Evolutionary conservation across 2,888 invertebrate species (phyloP).

Genomic region (Druceiella hillmani): DNA sequence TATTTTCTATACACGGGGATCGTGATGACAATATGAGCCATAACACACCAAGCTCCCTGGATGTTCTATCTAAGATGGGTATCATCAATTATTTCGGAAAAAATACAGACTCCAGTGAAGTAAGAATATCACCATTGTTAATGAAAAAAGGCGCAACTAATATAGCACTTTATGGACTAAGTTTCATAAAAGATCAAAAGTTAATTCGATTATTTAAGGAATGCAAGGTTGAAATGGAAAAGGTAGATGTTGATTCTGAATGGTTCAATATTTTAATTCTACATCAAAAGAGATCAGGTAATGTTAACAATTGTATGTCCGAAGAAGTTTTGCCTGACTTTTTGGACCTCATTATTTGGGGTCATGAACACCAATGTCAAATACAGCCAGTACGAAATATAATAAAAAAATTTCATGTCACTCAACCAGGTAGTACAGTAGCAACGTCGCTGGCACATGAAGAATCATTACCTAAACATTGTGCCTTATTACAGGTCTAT

Average conservation of each 20-base stretch:
- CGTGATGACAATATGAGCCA: conserved; percentile 89
- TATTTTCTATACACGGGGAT: conserved; percentile 97
- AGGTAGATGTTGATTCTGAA: conserved; percentile 57
- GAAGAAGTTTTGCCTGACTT: conserved; percentile 76
- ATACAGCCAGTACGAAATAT: conserved; percentile 60
- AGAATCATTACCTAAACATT: conserved; percentile 78
- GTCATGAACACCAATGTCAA: conserved; percentile 94
- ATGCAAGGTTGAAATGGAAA: conserved; percentile 61
- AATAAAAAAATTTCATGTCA: conserved; percentile 54
- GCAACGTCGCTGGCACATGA: conserved; percentile 90
- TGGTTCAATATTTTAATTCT: conserved; percentile 92
- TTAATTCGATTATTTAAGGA: conserved; percentile 72
- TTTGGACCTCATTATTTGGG: conserved; percentile 92
- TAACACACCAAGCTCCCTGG: conserved; percentile 74
- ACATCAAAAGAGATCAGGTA: conserved; percentile 88
- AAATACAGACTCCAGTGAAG: conserved; percentile 66
- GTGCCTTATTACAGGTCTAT: conserved; percentile 72
- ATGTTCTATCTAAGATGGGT: conserved; percentile 79
- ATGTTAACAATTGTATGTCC: conserved; percentile 73
- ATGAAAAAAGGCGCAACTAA: conserved; percentile 77
- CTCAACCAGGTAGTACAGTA: conserved; percentile 84
- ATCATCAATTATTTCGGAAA: conserved; percentile 96
- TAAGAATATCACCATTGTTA: conserved; percentile 76
- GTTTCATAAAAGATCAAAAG: conserved; percentile 89
- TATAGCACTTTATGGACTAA: conserved; percentile 89